Percentiles rank a stretch among this genome's conserved stretches.
Evolutionary conservation across 1,140 invertebrate genomes (phyloP).

Genomic region (Hesperophylax magnus): DNA sequence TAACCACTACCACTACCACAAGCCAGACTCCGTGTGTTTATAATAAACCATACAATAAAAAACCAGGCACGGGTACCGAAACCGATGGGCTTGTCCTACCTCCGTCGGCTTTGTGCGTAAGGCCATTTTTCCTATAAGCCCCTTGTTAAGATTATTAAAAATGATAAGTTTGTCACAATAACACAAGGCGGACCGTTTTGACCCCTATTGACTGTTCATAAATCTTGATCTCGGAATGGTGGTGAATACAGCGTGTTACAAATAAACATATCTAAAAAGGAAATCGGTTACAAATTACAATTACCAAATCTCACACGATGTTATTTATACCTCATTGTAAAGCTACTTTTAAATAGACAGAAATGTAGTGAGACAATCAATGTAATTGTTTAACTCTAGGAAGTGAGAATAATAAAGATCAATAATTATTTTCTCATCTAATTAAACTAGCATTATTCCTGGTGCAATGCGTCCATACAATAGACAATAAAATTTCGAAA

Average conservation of each 20-base stretch:
- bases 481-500: neutral
- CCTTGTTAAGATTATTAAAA: slow-evolving; percentile 59
- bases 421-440: no score
- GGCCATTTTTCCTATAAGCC: slow-evolving; percentile 52
- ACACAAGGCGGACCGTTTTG: slow-evolving; percentile 53
- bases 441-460: no score
- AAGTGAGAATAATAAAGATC: no score
- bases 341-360: no score
- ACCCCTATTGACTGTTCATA: slow-evolving; percentile 56
- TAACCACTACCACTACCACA: neutral
- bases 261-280: neutral
- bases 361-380: no score
- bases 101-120: slow-evolving; percentile 43
- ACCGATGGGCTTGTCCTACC: slow-evolving; percentile 43
- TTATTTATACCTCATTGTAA: no score
- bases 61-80: slow-evolving; percentile 13
- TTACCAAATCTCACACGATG: no score
- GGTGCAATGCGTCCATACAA: no score
- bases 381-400: no score
- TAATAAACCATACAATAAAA: slow-evolving; percentile 46
- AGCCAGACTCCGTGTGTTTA: slow-evolving; percentile 27
- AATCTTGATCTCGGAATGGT: slow-evolving; percentile 52
- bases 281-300: no score
- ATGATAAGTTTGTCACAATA: slow-evolving; percentile 59
- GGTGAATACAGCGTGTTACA: slow-evolving; percentile 25